Base-by-base conservation (phyloP, 1,140 invertebrate species). In the Mesaphorura yosii region DNA sequence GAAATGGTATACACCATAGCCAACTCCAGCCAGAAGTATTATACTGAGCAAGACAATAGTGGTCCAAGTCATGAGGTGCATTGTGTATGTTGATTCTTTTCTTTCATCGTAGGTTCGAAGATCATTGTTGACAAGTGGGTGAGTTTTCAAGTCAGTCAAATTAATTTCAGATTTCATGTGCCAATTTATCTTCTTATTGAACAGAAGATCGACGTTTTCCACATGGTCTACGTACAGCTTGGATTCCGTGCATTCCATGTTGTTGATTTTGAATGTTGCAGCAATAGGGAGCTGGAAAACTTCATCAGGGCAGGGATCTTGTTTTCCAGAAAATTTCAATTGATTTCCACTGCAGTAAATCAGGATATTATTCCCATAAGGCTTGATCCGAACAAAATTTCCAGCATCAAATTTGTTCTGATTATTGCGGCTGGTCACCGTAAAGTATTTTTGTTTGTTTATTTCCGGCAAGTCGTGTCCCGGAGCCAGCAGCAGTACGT, bases 311-410 rank as follows among this genome's bases (percentile, higher is more conserved):
- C 40, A 41, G 19, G 6, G 4, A 10, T 22, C 15, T 10, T 4
- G 5, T 4, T n/a, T n/a, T 42, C 48, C 34, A 15, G 23, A 34
- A 3, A 51, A 10, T 3, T 34, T 51, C 7, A 41, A 7, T 17
- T 40, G 39, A 6, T 19, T 42, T 17, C 3, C 27, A 14, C 1
- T 22, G 46, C 46, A 34, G 27, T 48, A 48, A 2, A 48, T 48
- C 19, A 34, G 23, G 28, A 34, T 29, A 5, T 19, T 26, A 2
- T 19, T 23, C 4, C 37, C 1, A 3, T 31, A 19, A 1, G 7
- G 46, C n/a, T 48, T 48, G 3, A 48, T 17, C 12, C 37, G 46
- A 1, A 48, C 29, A 19, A 48, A 48, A 20, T 48, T 20, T 31
- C n/a, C 14, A 2, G 19, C 26, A 19, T 48, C 46, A n/a, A 22